Evolutionary conservation across 1,140 invertebrate species (phyloP), one percentile per base, ranked within the genome.

Genomic region (Tetramorium parvispinum): DNA sequence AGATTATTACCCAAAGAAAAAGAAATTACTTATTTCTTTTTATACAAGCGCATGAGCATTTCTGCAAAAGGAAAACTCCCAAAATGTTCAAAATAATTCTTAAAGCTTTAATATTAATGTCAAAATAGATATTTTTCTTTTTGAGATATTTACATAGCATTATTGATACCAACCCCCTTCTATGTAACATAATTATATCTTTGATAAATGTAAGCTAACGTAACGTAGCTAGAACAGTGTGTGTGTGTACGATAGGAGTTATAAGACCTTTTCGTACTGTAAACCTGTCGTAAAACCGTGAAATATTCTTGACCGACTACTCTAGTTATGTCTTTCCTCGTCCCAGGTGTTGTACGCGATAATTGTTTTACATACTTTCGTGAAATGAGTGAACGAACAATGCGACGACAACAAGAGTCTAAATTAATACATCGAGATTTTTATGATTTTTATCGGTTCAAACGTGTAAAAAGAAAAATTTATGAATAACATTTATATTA

Each of bases 261-360:
- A 32, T 4, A 83, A 75, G 37, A 27, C 32, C 66, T 46, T 61
- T 85, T 61, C 37, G 40, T 24, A 53, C 21, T 18, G 11, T 21
- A 65, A 61, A 65, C 13, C 32, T 8, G 13, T 32, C 11, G 11
- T 55, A 81, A 68, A 53, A 4, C n/a, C 32, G 3, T 51, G 18
- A 70, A 75, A 76, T 46, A 70, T 85, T 76, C 81, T 85, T 85
- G 81, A 85, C 81, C 81, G 81, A 85, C 70, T 85, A 85, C 8
- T 85, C 70, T 85, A 76, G 61, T 85, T 85, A 46, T 21, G 70
- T 16, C 16, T 51, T 21, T 0, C 10, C n/a, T 13, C 5, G 13
- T 43, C 40, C 11, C 27, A 18, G 18, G 32, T 68, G 46, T n/a
- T n/a, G 76, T 76, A 85, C 11, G 70, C 40, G 70, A 37, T 24